Base-by-base conservation (phyloP, 2,113 vertebrate species). In the Mirounga angustirostris region DNA sequence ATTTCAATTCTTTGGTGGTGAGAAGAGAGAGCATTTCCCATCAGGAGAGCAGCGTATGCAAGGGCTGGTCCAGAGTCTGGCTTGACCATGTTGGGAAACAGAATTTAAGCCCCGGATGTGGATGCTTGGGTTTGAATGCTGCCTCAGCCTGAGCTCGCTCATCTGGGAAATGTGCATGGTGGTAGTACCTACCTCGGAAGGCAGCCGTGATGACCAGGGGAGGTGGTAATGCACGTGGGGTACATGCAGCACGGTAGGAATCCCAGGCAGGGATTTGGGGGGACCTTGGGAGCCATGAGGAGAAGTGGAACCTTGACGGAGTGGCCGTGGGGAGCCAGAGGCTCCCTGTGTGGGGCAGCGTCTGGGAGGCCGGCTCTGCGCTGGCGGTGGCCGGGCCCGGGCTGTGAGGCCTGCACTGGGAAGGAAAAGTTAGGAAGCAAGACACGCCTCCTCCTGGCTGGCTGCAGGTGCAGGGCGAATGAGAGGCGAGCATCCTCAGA, bases 341-440 rank as follows among this genome's bases (percentile, higher is more conserved):
- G 28, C 28, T 87, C 76, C 14, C 52, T 40, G 2, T 5, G 24
- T 4, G 7, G 30, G 28, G 9, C 1, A 0, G 0, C 15, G 0
- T n/a, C 33, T 21, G 43, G 50, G 24, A 28, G 74, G 58, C 71
- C 5, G 15, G 7, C 7, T 24, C 43, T 1, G 7, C 4, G 73
- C 26, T 1, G 26, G 19, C 54, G 13, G 54, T 33, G 24, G 26
- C 11, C 0, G 73, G 73, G 52, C 63, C 50, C 11, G 86, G 63
- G n/a, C 30, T 2, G 2, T 0, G 6, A 9, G 36, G 13, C 4
- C 40, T 0, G 0, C 50, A 24, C 15, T 19, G 21, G 63, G 67
- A 28, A 5, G 21, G 22, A 43, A 52, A 21, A 7, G n/a, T 4
- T 43, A 26, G 63, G 61, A 19, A 26, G 63, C 13, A 4, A 26